A percentile compares a stretch with the other conserved stretches of the same genome.
Conservation (phyloP, 2,113 vertebrate genomes). For the Atlantisia rogersi region DNA sequence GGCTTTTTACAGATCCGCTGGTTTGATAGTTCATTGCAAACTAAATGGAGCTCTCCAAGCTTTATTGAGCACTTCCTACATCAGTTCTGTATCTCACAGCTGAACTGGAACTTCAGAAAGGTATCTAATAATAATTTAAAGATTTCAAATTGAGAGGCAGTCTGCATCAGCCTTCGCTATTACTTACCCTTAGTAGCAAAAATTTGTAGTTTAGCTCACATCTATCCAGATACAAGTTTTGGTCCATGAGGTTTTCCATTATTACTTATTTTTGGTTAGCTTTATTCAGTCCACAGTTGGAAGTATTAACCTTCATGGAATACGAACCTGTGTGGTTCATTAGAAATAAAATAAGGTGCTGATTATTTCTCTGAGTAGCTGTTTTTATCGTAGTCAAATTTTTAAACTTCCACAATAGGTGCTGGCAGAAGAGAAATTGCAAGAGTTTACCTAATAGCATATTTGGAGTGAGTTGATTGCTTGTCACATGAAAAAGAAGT, state of each 20-base stretch:
- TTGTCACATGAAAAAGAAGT: neutral
- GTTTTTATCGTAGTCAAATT: neutral
- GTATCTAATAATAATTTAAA: neutral
- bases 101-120: neutral
- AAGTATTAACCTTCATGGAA: neutral
- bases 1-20: neutral
- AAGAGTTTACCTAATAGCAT: neutral
- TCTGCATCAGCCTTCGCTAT: neutral
- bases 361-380: neutral
- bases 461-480: neutral
- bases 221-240: neutral
- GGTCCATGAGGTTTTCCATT: neutral
- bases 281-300: neutral
- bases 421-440: neutral
- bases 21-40: neutral
- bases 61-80: neutral
- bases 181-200: neutral
- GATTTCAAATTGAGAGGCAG: neutral
- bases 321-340: fast-evolving
- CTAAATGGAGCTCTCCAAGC: neutral
- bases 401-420: neutral
- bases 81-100: neutral
- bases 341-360: neutral
- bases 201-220: neutral
- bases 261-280: neutral